Conservation (phyloP, 2,113 vertebrate species). For the Anguilla rostrata region DNA sequence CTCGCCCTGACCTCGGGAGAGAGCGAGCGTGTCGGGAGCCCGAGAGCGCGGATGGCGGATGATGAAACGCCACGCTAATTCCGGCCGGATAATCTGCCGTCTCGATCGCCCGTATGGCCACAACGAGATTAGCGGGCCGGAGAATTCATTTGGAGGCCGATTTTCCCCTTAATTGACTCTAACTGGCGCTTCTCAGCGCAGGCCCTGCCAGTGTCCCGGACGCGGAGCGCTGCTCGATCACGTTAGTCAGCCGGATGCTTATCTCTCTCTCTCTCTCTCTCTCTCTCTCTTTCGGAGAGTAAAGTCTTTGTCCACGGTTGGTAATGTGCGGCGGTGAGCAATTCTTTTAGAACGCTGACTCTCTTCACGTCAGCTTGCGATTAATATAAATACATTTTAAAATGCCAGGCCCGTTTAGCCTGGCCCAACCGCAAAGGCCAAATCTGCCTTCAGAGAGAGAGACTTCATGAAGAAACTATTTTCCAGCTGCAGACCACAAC, state of each 20-base stretch:
- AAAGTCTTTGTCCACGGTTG: constrained; percentile 31
- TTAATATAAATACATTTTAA: constrained; percentile 13
- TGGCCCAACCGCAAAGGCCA: not conserved
- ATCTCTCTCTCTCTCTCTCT: not conserved
- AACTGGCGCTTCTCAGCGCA: constrained; percentile 38
- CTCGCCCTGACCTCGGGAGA: constrained; percentile 35
- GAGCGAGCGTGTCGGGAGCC: constrained; percentile 19
- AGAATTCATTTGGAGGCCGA: constrained; percentile 47
- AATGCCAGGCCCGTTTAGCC: not conserved
- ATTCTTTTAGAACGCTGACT: constrained; percentile 23
- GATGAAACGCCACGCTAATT: constrained; percentile 37
- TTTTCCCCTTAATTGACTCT: constrained; percentile 48
- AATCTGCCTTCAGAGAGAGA: not conserved
- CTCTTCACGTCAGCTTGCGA: constrained; percentile 2
- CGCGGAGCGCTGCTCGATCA: constrained; percentile 30
- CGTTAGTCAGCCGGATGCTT: not conserved
- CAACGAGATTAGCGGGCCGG: constrained; percentile 41
- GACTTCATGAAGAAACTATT: not conserved
- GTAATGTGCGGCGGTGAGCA: constrained; percentile 12
- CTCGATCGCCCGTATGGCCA: constrained; percentile 46
- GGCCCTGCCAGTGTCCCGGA: constrained; percentile 26
- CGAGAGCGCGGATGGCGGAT: constrained; percentile 19
- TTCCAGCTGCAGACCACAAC: constrained; percentile 2
- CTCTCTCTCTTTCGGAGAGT: not conserved
- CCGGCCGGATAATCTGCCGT: constrained; percentile 39